Evolutionary conservation across 1,140 invertebrate genomes (phyloP).

Genomic region (Hyphantria cunea): DNA sequence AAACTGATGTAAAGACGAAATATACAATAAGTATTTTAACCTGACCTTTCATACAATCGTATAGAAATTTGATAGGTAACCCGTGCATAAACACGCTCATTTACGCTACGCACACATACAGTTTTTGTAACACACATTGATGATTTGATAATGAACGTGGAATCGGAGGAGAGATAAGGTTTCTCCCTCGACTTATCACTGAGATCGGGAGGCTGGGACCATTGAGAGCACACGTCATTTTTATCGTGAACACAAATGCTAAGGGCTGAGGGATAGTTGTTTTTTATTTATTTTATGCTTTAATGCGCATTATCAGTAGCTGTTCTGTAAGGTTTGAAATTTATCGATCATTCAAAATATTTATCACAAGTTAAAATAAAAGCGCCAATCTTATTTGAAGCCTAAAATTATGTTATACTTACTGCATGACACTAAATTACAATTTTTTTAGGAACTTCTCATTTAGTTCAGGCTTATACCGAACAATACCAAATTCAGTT

Average conservation of each 20-base stretch:
- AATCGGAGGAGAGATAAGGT: constrained; percentile 63
- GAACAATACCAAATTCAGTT: too few relatives aligned
- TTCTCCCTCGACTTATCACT: constrained; percentile 45
- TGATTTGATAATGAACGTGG: constrained; percentile 69
- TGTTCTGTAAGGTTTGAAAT: not conserved
- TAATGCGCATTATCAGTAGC: constrained; percentile 9
- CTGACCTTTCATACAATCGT: too few relatives aligned
- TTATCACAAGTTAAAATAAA: too few relatives aligned
- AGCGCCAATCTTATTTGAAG: too few relatives aligned
- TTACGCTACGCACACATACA: constrained; percentile 1
- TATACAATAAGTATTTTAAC: too few relatives aligned
- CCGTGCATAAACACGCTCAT: constrained; percentile 17
- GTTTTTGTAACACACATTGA: constrained; percentile 37
- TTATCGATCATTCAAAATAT: too few relatives aligned
- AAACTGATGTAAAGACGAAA: too few relatives aligned
- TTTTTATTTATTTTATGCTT: constrained; percentile 7
- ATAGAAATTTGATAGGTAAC: constrained; percentile 5
- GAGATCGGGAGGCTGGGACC: constrained; percentile 45
- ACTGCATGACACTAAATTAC: too few relatives aligned
- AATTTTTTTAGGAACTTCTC: too few relatives aligned
- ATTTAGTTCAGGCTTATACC: too few relatives aligned
- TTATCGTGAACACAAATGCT: constrained; percentile 39
- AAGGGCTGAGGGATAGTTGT: constrained; percentile 21
- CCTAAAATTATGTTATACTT: too few relatives aligned
- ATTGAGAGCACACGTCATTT: constrained; percentile 51